Conservation (phyloP, 1,140 invertebrate genomes). For the Protaetia brevitarsis region DNA sequence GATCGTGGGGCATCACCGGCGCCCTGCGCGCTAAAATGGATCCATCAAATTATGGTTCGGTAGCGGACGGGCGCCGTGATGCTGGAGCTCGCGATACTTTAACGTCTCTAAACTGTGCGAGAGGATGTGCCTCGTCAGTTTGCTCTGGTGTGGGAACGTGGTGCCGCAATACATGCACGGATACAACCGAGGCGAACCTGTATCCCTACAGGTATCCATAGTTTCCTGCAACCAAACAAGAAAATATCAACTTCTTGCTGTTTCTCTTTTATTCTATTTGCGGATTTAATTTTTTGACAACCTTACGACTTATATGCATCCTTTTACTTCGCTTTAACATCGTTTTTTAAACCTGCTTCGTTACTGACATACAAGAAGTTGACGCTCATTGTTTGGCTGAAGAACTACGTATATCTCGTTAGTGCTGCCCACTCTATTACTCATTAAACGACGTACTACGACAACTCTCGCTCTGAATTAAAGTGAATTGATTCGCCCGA, state of each 20-base stretch:
- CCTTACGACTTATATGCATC: background rate
- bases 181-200: conserved; percentile 57
- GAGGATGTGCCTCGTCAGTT: conserved; percentile 81
- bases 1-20: conserved; percentile 52
- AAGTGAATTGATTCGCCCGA: background rate
- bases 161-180: conserved; percentile 85
- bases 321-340: conserved; percentile 12
- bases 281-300: conserved; percentile 16
- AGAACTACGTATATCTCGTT: conserved; percentile 30
- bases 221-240: conserved; percentile 86
- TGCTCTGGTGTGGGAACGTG: conserved; percentile 82
- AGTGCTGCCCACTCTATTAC: conserved; percentile 27
- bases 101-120: conserved; percentile 81
- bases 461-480: too few relatives aligned
- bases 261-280: conserved; percentile 20
- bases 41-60: conserved; percentile 45
- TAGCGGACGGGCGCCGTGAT: conserved; percentile 33
- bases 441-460: too few relatives aligned
- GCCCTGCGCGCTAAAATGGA: conserved; percentile 42
- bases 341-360: conserved; percentile 29
- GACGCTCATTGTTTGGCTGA: conserved; percentile 86
- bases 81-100: conserved; percentile 73
- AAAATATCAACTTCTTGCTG: conserved; percentile 86
- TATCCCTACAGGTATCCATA: conserved; percentile 58
- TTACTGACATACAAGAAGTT: conserved; percentile 72